A percentile compares a stretch with the other conserved stretches of the same genome.
phyloP scores from a whole-genome alignment of 30 jellyfish, hydroid and myxozoan species.

The Mastigias papua region DNA sequence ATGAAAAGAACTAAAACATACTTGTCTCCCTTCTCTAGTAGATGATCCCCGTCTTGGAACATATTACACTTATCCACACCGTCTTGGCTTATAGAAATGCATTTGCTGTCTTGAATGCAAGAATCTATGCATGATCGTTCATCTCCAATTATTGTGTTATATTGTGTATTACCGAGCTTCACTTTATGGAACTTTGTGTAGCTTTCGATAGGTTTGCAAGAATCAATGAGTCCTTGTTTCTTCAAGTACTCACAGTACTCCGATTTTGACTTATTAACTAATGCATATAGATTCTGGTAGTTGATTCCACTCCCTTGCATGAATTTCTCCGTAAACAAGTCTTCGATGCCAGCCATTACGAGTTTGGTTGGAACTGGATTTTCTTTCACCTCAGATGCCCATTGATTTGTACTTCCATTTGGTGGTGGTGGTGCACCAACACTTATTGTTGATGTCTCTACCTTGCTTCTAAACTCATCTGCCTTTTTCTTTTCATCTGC shows the following conservation, averaged over 20 bases:
- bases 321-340: conserved; percentile 50
- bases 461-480: conserved; percentile 25
- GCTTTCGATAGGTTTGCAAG: conserved; percentile 36
- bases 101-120: conserved; percentile 17
- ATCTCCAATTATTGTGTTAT: not conserved
- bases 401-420: conserved; percentile 50
- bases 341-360: conserved; percentile 58
- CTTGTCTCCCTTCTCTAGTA: not conserved
- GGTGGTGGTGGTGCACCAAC: conserved; percentile 85
- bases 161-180: conserved; percentile 1
- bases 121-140: conserved; percentile 11
- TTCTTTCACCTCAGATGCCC: conserved; percentile 81
- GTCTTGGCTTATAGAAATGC: not conserved
- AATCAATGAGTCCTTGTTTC: conserved; percentile 47
- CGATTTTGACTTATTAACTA: conserved; percentile 9
- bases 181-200: conserved; percentile 32
- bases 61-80: not conserved
- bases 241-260: conserved; percentile 39
- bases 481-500: conserved; percentile 38
- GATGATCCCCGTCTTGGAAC: not conserved
- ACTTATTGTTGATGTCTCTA: conserved; percentile 63
- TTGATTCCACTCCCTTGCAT: conserved; percentile 43
- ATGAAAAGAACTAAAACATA: not conserved
- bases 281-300: not conserved
- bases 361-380: conserved; percentile 69